Evolutionary conservation across 1,140 invertebrate species (phyloP).

Genomic region (Anastrepha obliqua): DNA sequence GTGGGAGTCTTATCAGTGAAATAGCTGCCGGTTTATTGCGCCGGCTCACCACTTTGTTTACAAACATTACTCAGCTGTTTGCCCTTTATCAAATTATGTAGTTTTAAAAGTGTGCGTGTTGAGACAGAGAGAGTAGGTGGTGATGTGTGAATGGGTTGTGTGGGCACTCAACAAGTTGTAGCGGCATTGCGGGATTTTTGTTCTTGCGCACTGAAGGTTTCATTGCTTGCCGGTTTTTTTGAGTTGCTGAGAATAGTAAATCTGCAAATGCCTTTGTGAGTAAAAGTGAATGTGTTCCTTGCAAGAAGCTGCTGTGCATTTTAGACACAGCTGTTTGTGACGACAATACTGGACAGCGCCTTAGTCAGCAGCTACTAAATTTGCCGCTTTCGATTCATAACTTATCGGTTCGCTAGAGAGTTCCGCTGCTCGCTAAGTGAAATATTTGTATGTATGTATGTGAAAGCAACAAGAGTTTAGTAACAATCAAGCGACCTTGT

Average conservation of each 20-base stretch:
- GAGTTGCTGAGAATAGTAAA: too few species aligned
- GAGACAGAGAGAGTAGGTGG: too few species aligned
- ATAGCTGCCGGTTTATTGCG: not conserved
- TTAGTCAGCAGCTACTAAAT: too few species aligned
- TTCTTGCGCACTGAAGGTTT: not conserved
- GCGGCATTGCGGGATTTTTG: not conserved
- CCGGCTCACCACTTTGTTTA: slow-evolving; percentile 48
- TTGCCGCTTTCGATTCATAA: too few species aligned
- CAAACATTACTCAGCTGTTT: slow-evolving; percentile 53
- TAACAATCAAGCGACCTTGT: too few species aligned
- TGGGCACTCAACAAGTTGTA: slow-evolving; percentile 19
- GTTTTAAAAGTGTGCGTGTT: not conserved
- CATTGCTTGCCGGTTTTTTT: slow-evolving; percentile 6
- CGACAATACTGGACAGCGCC: too few species aligned
- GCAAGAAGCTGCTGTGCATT: too few species aligned
- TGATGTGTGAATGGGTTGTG: not conserved
- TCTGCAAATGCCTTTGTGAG: not conserved
- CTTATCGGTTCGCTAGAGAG: too few species aligned
- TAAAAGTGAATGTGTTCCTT: not conserved
- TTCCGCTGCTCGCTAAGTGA: too few species aligned
- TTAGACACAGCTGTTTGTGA: too few species aligned
- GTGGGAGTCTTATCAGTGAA: not conserved
- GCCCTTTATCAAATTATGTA: not conserved
- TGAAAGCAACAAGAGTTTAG: too few species aligned
- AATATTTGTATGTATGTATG: too few species aligned